Evolutionary conservation across 1,140 invertebrate genomes (phyloP).

Genomic region (Propsilocerus akamusi): DNA sequence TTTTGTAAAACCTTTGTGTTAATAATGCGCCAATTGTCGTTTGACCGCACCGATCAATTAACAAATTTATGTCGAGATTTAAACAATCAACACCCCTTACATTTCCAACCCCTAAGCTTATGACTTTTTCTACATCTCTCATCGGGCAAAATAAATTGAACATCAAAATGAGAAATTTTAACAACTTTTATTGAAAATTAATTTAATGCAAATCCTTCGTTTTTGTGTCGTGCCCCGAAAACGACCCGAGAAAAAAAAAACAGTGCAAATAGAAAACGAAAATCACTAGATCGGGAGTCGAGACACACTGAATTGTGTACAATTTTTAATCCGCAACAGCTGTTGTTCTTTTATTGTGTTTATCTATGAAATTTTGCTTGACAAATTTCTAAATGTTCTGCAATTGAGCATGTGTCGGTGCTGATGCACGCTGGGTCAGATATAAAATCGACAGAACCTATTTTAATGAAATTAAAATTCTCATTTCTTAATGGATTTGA

Average conservation of each 20-base stretch:
- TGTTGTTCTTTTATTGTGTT: neutral
- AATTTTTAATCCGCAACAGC: slow-evolving; percentile 1
- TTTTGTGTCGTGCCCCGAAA: neutral
- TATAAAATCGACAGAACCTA: neutral
- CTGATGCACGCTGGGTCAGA: no score
- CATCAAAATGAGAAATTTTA: neutral
- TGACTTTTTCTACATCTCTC: neutral
- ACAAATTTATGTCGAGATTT: neutral
- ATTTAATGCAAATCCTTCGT: slow-evolving; percentile 2
- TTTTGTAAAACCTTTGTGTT: no score
- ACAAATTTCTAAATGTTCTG: neutral
- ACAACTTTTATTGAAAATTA: neutral
- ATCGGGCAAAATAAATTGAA: neutral
- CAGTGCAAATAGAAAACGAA: neutral
- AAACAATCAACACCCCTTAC: slow-evolving; percentile 2
- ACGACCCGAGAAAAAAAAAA: neutral
- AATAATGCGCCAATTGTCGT: no score
- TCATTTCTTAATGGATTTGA: neutral
- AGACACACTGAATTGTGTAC: no score
- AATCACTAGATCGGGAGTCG: no score
- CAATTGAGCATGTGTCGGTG: no score
- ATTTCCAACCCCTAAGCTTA: neutral
- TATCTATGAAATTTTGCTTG: neutral
- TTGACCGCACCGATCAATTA: slow-evolving; percentile 1
- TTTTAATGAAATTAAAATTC: neutral